phyloP scores from a whole-genome alignment of 2,797 vertebrate genomes.

The Rhadinocentrus ornatus region DNA sequence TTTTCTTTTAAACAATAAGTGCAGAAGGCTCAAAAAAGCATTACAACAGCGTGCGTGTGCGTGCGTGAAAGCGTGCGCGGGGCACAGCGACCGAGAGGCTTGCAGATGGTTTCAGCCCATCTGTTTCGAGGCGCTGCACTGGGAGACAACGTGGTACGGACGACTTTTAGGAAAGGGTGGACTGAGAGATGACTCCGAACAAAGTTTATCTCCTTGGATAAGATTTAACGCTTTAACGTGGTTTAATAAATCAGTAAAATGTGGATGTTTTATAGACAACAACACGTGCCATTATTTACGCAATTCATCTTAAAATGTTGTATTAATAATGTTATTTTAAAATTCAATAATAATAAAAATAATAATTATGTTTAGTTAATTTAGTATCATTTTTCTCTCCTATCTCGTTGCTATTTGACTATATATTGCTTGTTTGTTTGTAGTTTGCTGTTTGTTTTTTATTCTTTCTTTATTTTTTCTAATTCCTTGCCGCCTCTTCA shows the following conservation, averaged over 20 bases:
- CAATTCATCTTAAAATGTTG: slow-evolving; percentile 27
- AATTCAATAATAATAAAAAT: no score
- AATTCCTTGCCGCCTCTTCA: slow-evolving; percentile 22
- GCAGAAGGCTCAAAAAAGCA: slow-evolving; percentile 18
- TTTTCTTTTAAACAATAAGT: slow-evolving; percentile 1
- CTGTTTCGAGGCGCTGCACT: slow-evolving; percentile 46
- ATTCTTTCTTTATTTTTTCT: no score
- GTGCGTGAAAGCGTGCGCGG: slow-evolving; percentile 22
- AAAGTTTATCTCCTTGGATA: slow-evolving; percentile 41
- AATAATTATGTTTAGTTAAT: not conserved
- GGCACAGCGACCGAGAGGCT: slow-evolving; percentile 7
- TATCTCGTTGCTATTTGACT: slow-evolving; percentile 57
- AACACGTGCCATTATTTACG: slow-evolving; percentile 74
- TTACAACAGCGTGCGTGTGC: slow-evolving; percentile 16
- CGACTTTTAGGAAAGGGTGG: slow-evolving; percentile 11
- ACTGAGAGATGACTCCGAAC: slow-evolving; percentile 42
- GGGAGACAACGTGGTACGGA: slow-evolving; percentile 31
- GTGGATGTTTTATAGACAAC: slow-evolving; percentile 58
- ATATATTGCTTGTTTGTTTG: slow-evolving; percentile 63
- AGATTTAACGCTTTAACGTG: slow-evolving; percentile 70
- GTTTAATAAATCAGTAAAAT: slow-evolving; percentile 85
- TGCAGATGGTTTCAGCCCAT: slow-evolving; percentile 50
- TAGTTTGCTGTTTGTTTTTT: slow-evolving; percentile 72
- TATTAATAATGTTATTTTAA: not conserved
- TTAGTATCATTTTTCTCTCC: slow-evolving; percentile 19